Conservation (phyloP, 1,140 invertebrate species). For the Hormaphis cornu region DNA sequence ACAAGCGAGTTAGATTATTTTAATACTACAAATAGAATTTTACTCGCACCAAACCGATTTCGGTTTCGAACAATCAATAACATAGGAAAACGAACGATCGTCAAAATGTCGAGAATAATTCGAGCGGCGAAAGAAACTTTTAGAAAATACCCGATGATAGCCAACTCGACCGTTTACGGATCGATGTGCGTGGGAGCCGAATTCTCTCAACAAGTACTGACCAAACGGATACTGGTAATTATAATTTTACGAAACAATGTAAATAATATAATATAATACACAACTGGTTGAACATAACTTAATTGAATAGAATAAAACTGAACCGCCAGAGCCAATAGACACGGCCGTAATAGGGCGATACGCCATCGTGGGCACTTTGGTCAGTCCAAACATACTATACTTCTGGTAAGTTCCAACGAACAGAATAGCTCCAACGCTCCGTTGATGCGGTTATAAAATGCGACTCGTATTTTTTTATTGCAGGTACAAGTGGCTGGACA, state of each 20-base stretch:
- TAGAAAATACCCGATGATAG: conserved; percentile 51
- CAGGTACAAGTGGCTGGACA: conserved; percentile 75
- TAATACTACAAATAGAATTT: too few species aligned
- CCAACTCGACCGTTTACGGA: conserved; percentile 66
- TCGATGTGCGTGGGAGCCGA: conserved; percentile 67
- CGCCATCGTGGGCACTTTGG: conserved; percentile 50
- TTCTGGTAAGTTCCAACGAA: conserved; percentile 46
- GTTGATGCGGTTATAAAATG: too few species aligned
- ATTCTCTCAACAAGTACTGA: conserved; percentile 63
- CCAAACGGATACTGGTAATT: conserved; percentile 52
- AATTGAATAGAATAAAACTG: conserved; percentile 41
- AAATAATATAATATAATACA: not conserved
- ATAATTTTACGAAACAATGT: not conserved
- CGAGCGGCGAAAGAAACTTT: conserved; percentile 38
- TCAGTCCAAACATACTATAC: conserved; percentile 53
- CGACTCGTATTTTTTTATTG: not conserved
- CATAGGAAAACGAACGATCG: too few species aligned
- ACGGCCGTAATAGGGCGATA: conserved; percentile 48
- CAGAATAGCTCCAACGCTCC: not conserved
- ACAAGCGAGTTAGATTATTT: too few species aligned
- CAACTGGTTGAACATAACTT: not conserved
- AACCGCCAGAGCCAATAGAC: conserved; percentile 47
- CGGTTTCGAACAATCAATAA: too few species aligned
- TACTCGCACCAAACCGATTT: too few species aligned
- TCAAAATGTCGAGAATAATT: conserved; percentile 6